Percentiles rank a stretch among this genome's conserved stretches.
Conservation (phyloP, 2,113 vertebrate species). For the Pomatorhinus ruficollis region DNA sequence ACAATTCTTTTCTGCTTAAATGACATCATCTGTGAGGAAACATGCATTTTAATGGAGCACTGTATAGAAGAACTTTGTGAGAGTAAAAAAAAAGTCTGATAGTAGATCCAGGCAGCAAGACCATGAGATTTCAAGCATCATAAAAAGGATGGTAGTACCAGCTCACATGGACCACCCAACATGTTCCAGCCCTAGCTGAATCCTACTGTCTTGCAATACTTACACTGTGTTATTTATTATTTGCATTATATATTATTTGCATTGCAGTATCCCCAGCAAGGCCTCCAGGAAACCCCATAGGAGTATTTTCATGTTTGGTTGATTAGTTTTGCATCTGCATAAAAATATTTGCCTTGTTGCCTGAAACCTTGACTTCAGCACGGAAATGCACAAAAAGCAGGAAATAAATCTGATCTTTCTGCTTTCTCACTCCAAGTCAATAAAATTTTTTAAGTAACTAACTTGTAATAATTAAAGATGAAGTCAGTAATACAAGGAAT, state of each 20-base stretch:
- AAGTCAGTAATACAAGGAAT: neutral
- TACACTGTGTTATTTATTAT: neutral
- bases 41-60: neutral
- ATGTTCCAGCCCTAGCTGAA: neutral
- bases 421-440: neutral
- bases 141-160: neutral
- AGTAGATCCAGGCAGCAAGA: neutral
- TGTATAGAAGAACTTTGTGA: neutral
- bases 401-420: neutral
- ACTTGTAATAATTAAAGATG: neutral
- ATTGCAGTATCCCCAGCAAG: neutral
- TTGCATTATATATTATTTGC: neutral
- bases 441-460: neutral
- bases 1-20: constrained; percentile 20
- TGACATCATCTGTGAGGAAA: constrained; percentile 11
- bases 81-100: neutral
- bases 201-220: neutral
- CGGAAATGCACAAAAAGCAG: neutral
- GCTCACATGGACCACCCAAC: neutral
- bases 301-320: constrained; percentile 36
- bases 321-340: constrained; percentile 57
- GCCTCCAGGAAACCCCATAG: neutral
- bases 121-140: neutral
- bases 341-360: constrained; percentile 46
- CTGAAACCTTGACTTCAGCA: neutral